Evolutionary conservation across 2,113 vertebrate species (phyloP).

Genomic region (Bubalus kerabau): DNA sequence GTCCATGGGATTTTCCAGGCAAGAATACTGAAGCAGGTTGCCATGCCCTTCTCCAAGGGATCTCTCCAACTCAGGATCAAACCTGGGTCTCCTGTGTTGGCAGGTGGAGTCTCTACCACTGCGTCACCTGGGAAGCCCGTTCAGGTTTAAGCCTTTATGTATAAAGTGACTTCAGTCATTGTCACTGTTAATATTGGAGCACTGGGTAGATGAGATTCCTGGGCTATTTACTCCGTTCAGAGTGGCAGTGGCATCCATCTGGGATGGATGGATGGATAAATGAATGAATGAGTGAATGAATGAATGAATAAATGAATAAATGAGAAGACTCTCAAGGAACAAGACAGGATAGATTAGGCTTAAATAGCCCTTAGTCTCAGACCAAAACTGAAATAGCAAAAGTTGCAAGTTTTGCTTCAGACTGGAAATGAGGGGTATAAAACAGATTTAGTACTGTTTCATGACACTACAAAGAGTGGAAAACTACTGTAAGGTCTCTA

Average conservation of each 20-base stretch:
- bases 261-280: background rate
- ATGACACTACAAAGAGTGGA: background rate
- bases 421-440: background rate
- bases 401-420: background rate
- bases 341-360: background rate
- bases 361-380: background rate
- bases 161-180: background rate
- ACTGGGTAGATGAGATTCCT: background rate
- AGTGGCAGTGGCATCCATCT: background rate
- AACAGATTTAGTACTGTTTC: background rate
- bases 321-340: background rate
- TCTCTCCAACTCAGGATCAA: background rate
- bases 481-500: background rate
- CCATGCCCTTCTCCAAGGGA: background rate
- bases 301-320: background rate
- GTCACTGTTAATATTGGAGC: background rate
- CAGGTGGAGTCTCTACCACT: background rate
- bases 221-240: background rate
- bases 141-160: background rate
- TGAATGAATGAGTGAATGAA: too few species aligned
- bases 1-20: background rate
- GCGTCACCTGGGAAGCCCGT: rapidly evolving
- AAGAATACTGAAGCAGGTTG: background rate
- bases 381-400: background rate
- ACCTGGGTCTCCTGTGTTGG: background rate